Base-by-base conservation (phyloP, 2,113 vertebrate species). In the Albula goreensis region DNA sequence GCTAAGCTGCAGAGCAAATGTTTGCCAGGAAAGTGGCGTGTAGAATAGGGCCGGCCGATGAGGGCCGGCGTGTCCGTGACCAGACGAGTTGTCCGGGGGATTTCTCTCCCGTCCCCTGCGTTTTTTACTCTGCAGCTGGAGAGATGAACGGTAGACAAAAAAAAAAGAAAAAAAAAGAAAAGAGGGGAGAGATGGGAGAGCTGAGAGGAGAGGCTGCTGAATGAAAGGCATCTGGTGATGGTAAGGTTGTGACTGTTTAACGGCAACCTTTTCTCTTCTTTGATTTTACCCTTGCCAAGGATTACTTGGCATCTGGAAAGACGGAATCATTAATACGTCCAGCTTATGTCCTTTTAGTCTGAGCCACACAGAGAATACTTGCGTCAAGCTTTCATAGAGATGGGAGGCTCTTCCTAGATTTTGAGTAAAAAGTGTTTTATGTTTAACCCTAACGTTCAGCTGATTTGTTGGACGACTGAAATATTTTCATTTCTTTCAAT, bases 11-110 rank as follows among this genome's bases (percentile, higher is more conserved):
- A 96, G 53, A 87, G 97, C 94, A 98, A 98, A 98, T 97, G 97
- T 97, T 98, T 97, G 96, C 96, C 94, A 95, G 96, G 94, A 96
- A 96, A 97, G 96, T 97, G 96, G 93, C 93, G 96, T 96, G 93
- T 93, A 96, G 95, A 96, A 96, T 95, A 93, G 95, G 90, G 93
- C 86, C 90, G 92, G 93, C 93, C 91, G 92, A 93, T 93, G 90
- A 92, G 94, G 91, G 92, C 89, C 84, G 90, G 87, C 89, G 87
- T 90, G 96, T 99, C 96, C 98, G 98, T 99, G 98, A 99, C 97
- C 96, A 99, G 98, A 99, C 97, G 96, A 98, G 97, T 97, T 96
- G 96, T 97, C 95, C 93, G 95, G 94, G 95, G 98, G 98, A 99
- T 99, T 99, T 96, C 91, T 90, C 90, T 89, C 86, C 60, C 94